A percentile compares a stretch with the other conserved stretches of the same genome.
These are phyloP conservation scores for Drosophila helvetica DNA, from an alignment of 2,888 invertebrate genomes.

Conservation along the genomic window DNA sequence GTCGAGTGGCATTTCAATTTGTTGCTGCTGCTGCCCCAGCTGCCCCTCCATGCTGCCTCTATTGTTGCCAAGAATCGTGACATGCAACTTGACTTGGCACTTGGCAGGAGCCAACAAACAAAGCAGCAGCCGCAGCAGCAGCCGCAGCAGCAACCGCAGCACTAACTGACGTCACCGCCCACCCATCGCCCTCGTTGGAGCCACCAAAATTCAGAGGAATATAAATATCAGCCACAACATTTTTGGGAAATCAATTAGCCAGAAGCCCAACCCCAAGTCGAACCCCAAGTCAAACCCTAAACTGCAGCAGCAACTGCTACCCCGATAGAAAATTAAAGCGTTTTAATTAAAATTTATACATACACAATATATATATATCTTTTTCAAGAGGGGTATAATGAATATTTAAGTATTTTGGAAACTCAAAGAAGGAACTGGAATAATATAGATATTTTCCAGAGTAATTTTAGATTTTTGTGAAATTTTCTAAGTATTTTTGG, in stretches of 20 bases:
- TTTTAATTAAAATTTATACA: conserved; percentile 51
- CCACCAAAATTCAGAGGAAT: conserved; percentile 21
- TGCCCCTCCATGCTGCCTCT: conserved; percentile 19
- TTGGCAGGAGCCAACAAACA: conserved; percentile 60
- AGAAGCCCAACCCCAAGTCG: conserved; percentile 13
- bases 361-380: neutral
- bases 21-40: conserved; percentile 50
- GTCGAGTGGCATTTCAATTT: conserved; percentile 73
- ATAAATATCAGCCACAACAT: conserved; percentile 21
- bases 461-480: too few species aligned
- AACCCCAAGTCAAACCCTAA: conserved; percentile 25
- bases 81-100: conserved; percentile 75
- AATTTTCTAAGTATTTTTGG: too few species aligned
- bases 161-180: conserved; percentile 63
- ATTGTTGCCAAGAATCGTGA: conserved; percentile 71
- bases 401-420: too few species aligned
- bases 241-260: conserved; percentile 39
- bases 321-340: conserved; percentile 4
- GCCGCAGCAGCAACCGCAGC: conserved; percentile 37
- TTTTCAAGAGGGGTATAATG: neutral
- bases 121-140: conserved; percentile 31
- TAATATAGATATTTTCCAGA: too few species aligned
- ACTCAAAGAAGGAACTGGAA: too few species aligned
- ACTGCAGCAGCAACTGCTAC: conserved; percentile 3
- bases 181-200: conserved; percentile 32